A percentile compares a stretch with the other conserved stretches of the same genome.
phyloP scores from a whole-genome alignment of 2,797 vertebrate genomes.

The Artibeus jamaicensis region DNA sequence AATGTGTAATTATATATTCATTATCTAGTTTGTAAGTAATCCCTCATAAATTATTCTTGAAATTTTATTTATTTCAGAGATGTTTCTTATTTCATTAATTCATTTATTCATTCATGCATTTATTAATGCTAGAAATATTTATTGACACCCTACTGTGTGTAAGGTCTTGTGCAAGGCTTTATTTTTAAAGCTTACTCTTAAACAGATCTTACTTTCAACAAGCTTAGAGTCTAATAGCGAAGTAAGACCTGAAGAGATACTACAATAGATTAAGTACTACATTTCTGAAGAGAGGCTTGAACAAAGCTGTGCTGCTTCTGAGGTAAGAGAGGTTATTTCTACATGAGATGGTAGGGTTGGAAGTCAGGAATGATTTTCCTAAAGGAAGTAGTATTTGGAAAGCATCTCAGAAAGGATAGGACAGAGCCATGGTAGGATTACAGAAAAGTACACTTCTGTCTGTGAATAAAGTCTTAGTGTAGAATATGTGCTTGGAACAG shows the following conservation, averaged over 20 bases:
- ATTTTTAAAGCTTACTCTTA: not conserved
- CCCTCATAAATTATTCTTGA: not conserved
- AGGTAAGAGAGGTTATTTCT: not conserved
- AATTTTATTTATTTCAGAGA: not conserved
- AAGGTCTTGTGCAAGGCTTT: not conserved
- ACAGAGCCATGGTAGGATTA: not conserved
- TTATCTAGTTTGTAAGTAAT: not conserved
- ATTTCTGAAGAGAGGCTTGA: not conserved
- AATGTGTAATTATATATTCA: not conserved
- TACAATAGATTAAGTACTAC: not conserved
- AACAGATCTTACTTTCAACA: not conserved
- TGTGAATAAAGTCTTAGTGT: not conserved
- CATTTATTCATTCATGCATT: not conserved
- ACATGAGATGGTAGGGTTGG: not conserved
- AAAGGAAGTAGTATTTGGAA: not conserved
- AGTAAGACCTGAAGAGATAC: not conserved
- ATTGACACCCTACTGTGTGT: not conserved
- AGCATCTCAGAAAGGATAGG: not conserved
- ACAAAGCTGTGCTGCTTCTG: not conserved
- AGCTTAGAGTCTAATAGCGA: not conserved
- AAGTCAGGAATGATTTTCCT: not conserved
- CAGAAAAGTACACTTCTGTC: not conserved
- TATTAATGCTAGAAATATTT: not conserved
- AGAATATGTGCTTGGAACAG: not conserved
- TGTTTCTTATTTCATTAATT: not conserved